Evolutionary conservation across 2,888 invertebrate genomes (phyloP).

Genomic region (Thymelicus lineola): DNA sequence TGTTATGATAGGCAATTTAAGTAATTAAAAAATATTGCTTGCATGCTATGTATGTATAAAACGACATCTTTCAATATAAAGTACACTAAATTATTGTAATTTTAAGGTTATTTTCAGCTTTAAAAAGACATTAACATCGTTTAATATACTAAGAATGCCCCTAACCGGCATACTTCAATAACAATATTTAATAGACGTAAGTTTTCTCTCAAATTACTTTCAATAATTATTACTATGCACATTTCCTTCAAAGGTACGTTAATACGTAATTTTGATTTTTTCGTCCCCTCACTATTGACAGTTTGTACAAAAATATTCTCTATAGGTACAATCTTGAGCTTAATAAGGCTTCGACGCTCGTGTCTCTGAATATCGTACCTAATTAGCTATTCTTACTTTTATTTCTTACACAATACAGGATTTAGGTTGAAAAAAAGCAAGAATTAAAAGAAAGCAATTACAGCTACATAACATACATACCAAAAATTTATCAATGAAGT

Average conservation of each 20-base stretch:
- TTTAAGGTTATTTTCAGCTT: no score
- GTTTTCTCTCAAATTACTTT: no score
- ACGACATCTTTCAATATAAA: background rate
- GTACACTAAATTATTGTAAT: no score
- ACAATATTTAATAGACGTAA: no score
- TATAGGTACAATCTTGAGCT: background rate
- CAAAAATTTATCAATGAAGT: background rate
- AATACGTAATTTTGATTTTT: no score
- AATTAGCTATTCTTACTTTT: background rate
- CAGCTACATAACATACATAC: constrained; percentile 7
- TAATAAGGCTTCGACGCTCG: background rate
- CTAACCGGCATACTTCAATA: no score
- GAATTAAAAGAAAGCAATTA: constrained; percentile 14
- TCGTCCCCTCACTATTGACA: background rate
- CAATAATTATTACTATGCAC: no score
- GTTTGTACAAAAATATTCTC: constrained; percentile 8
- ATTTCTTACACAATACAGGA: constrained; percentile 12
- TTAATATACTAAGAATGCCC: no score
- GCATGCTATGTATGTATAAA: background rate
- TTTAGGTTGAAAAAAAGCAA: constrained; percentile 18
- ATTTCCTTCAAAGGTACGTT: no score
- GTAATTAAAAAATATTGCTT: background rate
- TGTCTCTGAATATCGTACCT: background rate
- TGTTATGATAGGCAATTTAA: background rate
- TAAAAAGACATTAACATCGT: no score